These are phyloP conservation scores for Varanus salvator DNA, from an alignment of 2,113 vertebrate species.

Conservation along the genomic window DNA sequence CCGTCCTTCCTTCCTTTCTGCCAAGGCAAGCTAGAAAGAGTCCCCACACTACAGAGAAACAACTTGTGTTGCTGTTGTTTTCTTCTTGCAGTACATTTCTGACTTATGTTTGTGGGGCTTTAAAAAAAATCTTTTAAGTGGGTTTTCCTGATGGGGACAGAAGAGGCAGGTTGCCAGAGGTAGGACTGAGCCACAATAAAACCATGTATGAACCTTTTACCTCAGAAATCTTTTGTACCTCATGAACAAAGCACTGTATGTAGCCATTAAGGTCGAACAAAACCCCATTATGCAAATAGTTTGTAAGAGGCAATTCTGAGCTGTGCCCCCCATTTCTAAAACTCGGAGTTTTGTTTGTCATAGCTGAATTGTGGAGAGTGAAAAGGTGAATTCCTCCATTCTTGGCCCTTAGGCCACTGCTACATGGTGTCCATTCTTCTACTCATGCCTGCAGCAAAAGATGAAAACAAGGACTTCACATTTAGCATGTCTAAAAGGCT, in stretches of 20 bases:
- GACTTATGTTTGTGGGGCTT: not conserved
- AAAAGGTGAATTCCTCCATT: slow-evolving; percentile 49
- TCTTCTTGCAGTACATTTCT: not conserved
- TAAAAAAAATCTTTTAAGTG: not conserved
- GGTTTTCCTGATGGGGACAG: not conserved
- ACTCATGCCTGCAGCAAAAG: slow-evolving; percentile 46
- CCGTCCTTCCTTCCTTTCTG: slow-evolving; percentile 27
- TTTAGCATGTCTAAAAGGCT: slow-evolving; percentile 18
- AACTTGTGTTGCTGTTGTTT: not conserved
- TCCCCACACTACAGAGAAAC: too few relatives aligned
- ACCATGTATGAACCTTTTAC: slow-evolving; percentile 13
- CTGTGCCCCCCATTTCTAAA: slow-evolving; percentile 22
- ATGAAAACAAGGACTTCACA: slow-evolving; percentile 22
- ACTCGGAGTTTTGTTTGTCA: slow-evolving; percentile 57
- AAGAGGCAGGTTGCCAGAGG: not conserved
- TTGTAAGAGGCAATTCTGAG: slow-evolving; percentile 58
- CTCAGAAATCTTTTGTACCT: slow-evolving; percentile 11
- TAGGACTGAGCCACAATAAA: not conserved
- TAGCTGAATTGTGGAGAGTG: slow-evolving; percentile 61
- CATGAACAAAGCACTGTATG: slow-evolving; percentile 5
- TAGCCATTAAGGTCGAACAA: not conserved
- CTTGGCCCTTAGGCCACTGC: slow-evolving; percentile 16
- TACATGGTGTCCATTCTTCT: slow-evolving; percentile 43
- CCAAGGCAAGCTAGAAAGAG: not conserved
- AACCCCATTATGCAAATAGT: slow-evolving; percentile 25